A percentile compares a stretch with the other conserved stretches of the same genome.
Conservation (phyloP, 1,140 invertebrate genomes). For the Yoshiicerus persimilis region DNA sequence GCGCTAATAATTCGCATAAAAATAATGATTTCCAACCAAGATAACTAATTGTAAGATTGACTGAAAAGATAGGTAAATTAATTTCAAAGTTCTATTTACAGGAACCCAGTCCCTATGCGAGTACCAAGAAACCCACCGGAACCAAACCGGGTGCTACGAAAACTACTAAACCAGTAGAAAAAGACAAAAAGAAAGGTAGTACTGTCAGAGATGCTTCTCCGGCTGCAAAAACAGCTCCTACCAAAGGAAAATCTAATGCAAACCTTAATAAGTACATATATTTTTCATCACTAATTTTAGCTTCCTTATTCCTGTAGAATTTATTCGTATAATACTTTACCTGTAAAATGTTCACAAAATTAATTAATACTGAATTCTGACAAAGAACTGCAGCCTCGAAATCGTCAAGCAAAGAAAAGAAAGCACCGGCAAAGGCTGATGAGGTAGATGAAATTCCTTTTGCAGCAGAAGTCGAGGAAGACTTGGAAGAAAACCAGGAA, state of each 20-base stretch:
- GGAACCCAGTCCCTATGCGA: not conserved
- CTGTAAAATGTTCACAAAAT: too few species aligned
- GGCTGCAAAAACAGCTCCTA: not conserved
- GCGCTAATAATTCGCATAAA: too few species aligned
- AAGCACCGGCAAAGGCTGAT: not conserved
- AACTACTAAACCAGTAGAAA: not conserved
- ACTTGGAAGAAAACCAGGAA: not conserved
- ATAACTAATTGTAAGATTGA: not conserved
- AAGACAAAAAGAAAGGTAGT: not conserved
- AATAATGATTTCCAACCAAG: too few species aligned
- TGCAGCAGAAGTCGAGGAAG: not conserved
- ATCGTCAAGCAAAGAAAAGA: not conserved
- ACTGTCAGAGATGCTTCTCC: not conserved
- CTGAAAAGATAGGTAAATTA: not conserved
- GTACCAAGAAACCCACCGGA: not conserved
- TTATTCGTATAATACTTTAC: too few species aligned
- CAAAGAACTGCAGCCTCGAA: not conserved
- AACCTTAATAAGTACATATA: not conserved
- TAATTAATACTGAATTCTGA: too few species aligned
- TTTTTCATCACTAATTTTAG: too few species aligned
- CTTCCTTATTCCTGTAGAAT: too few species aligned
- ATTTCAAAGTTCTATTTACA: not conserved
- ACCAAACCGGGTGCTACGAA: not conserved
- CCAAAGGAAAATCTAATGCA: not conserved
- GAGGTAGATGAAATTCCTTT: not conserved